phyloP scores from a whole-genome alignment of 2,113 vertebrate species.

The Macheiramphus alcinus region DNA sequence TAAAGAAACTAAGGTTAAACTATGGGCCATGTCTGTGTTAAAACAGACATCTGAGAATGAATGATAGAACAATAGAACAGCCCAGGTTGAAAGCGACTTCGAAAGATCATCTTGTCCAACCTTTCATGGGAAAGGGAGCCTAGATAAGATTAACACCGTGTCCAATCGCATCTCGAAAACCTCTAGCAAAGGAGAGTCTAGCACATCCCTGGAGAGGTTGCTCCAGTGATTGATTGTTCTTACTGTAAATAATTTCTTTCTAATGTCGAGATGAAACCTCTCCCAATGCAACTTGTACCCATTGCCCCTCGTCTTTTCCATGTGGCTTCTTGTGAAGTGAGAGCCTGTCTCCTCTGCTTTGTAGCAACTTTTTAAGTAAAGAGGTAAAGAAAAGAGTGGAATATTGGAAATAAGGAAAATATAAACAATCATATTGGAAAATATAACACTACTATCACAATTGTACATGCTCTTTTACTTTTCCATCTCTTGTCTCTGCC shows the following conservation, averaged over 20 bases:
- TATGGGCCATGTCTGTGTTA: neutral
- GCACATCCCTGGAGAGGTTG: neutral
- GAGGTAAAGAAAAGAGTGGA: neutral
- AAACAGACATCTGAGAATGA: neutral
- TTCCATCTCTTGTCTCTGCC: neutral
- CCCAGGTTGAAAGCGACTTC: neutral
- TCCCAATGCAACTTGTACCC: neutral
- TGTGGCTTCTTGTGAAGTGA: neutral
- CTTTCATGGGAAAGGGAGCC: neutral
- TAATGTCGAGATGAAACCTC: neutral
- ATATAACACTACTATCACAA: neutral
- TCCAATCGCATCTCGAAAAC: neutral
- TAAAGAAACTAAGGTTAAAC: neutral
- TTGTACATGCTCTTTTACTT: neutral
- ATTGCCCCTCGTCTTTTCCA: neutral
- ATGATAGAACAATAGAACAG: neutral
- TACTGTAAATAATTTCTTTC: neutral
- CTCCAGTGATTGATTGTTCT: neutral
- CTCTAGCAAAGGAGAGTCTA: neutral
- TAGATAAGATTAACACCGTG: neutral
- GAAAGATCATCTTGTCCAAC: neutral
- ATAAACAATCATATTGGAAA: neutral
- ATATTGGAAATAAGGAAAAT: neutral
- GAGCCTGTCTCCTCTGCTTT: rapidly evolving
- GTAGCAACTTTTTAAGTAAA: neutral